Conservation (phyloP, 1,140 invertebrate genomes). For the Leptinotarsa defecta region DNA sequence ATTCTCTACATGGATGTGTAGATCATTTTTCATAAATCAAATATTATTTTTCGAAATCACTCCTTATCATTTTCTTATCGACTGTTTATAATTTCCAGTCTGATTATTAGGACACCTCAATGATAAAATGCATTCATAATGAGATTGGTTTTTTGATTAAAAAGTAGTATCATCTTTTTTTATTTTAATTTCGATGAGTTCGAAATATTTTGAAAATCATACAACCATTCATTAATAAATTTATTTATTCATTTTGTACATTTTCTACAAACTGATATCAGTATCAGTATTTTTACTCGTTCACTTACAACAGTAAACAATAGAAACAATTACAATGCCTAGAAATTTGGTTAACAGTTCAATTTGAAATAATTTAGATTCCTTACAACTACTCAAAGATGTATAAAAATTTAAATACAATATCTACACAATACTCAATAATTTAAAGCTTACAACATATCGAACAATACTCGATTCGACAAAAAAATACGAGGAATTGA, state of each 20-base stretch:
- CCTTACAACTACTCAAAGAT: slow-evolving; percentile 29
- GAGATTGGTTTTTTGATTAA: no score
- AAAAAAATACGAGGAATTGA: background rate
- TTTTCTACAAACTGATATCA: slow-evolving; percentile 17
- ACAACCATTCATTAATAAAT: slow-evolving; percentile 20
- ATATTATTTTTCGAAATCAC: no score
- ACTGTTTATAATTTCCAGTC: no score
- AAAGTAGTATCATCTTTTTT: no score
- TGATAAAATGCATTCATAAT: no score
- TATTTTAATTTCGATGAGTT: no score
- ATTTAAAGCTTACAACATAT: slow-evolving; percentile 20
- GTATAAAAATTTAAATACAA: slow-evolving; percentile 35
- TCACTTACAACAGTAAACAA: slow-evolving; percentile 25
- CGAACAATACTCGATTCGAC: background rate
- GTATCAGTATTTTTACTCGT: slow-evolving; percentile 5
- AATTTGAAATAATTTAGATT: slow-evolving; percentile 36
- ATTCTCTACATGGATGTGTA: no score
- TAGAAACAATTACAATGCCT: slow-evolving; percentile 28
- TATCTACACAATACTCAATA: slow-evolving; percentile 34
- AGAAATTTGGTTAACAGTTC: slow-evolving; percentile 41
- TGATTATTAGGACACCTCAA: no score
- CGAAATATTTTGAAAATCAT: background rate
- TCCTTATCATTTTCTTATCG: no score
- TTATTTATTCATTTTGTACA: slow-evolving; percentile 27
- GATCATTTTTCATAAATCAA: no score